Evolutionary conservation across 2,113 vertebrate species (phyloP), one percentile per base, ranked within the genome.

Genomic region (Gymnocephalus cernua): DNA sequence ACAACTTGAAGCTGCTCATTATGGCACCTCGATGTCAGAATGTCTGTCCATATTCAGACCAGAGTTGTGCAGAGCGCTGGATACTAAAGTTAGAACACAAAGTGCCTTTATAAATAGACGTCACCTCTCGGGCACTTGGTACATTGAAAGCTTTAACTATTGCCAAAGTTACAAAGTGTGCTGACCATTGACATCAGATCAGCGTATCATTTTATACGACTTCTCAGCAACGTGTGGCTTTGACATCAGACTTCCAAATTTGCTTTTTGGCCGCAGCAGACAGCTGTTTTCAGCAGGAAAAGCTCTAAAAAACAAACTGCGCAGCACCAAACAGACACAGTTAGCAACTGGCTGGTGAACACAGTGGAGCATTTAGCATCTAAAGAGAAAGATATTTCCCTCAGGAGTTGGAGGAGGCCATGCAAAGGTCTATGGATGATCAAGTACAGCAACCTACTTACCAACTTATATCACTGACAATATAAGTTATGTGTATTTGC

Each of bases 61-160:
- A 54, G 61, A 76, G 78, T 25, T 41, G 67, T 71, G 74, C 56
- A 77, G 70, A 70, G 78, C 3, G 38, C 68, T 14, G 53, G 67
- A 64, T 11, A 44, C 86, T 91, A 86, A 88, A 88, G 76, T 88
- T 89, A 93, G 89, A 81, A 69, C 85, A 87, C 82, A 88, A 82
- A 90, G 91, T 92, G 71, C 58, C 25, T 74, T 90, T 76, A 89
- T 85, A 92, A 93, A 93, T 91, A 92, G 88, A 79, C 38, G 1
- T 65, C 15, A 35, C 72, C 57, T 76, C 59, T 53, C 44, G 45
- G 47, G 68, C 72, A 68, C 66, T 70, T 78, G 77, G 77, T 81
- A 69, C 77, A 76, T 74, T 79, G n/a, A 68, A 72, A 74, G 65
- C 65, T 88, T 67, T 1, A 76, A 72, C 77, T 27, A 15, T 18